Evolutionary conservation across 1,140 invertebrate genomes (phyloP), one percentile per base, ranked within the genome.

Genomic region (silkworm (Bombyx mori)): DNA sequence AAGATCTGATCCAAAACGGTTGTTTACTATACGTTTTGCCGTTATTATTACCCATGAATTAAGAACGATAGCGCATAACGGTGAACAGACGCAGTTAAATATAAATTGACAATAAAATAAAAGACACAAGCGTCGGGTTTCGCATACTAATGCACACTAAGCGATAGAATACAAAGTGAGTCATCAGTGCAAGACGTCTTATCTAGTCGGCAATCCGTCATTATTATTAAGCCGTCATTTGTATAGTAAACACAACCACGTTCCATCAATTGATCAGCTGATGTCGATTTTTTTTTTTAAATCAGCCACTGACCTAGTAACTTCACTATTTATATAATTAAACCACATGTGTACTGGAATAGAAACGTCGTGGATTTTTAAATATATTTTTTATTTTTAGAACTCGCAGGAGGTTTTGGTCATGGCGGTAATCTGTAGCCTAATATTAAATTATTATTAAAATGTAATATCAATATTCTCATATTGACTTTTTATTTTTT

Each of bases 181-280:
- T 79, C 78, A 80, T 66, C 64, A 70, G 60, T 67, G 77, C 68
- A 77, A 79, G 78, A 72, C 82, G 73, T 79, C 70, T 82, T 82
- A 83, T 86, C 80, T 80, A 56, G 69, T 56, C 74, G 71, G 60
- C 68, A 60, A 42, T 52, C 61, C 60, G 73, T 48, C 67, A 66
- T 67, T 75, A 67, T 71, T 71, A 57, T 58, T 61, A n/a, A 63
- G 56, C 63, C 57, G 67, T 60, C 63, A 68, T 69, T 67, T 58
- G 50, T 60, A 58, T 60, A 57, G 61, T 62, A 62, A 64, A 60
- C 53, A 66, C 56, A 35, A 35, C 26, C 26, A 35, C 26, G 26
- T 35, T 35, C 26, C 26, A 35, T 5, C 4, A 35, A 35, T 35
- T 35, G 26, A 35, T 35, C 26, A 35, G 26, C 26, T 35, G 26